A percentile compares a stretch with the other conserved stretches of the same genome.
phyloP scores from a whole-genome alignment of 2,888 invertebrate species.

The Clistopyga incitator region DNA sequence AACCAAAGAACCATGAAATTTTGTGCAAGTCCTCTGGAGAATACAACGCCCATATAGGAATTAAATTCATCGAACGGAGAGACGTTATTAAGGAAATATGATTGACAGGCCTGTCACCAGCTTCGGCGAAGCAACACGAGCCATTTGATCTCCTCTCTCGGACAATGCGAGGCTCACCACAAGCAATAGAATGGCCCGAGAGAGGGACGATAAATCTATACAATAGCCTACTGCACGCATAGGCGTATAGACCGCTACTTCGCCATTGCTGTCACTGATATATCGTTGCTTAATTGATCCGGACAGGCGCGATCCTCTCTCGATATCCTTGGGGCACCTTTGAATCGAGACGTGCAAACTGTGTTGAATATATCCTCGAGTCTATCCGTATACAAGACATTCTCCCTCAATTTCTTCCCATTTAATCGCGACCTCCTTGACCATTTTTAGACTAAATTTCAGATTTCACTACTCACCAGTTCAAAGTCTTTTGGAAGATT shows the following conservation, averaged over 20 bases:
- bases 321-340: conserved; percentile 55
- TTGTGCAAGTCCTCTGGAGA: not conserved
- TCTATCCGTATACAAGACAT: conserved; percentile 6
- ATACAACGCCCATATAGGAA: not conserved
- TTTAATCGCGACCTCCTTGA: not conserved
- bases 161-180: not conserved
- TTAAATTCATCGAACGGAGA: not conserved
- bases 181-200: not conserved
- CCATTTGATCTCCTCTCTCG: conserved; percentile 3
- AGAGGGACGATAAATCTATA: conserved; percentile 53
- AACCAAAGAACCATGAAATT: not conserved
- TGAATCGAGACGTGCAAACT: conserved; percentile 45
- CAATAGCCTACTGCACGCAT: conserved; percentile 53
- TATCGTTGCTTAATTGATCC: conserved; percentile 67
- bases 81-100: conserved; percentile 6
- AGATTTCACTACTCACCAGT: no score
- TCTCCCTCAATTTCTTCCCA: not conserved
- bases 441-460: not conserved
- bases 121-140: not conserved
- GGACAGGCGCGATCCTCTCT: conserved; percentile 52
- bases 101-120: conserved; percentile 38
- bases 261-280: conserved; percentile 56
- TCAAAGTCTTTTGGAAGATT: no score
- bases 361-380: conserved; percentile 15
- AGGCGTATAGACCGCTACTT: conserved; percentile 46